Evolutionary conservation across 1,140 invertebrate genomes (phyloP).

Genomic region (Tetramorium parvispinum): DNA sequence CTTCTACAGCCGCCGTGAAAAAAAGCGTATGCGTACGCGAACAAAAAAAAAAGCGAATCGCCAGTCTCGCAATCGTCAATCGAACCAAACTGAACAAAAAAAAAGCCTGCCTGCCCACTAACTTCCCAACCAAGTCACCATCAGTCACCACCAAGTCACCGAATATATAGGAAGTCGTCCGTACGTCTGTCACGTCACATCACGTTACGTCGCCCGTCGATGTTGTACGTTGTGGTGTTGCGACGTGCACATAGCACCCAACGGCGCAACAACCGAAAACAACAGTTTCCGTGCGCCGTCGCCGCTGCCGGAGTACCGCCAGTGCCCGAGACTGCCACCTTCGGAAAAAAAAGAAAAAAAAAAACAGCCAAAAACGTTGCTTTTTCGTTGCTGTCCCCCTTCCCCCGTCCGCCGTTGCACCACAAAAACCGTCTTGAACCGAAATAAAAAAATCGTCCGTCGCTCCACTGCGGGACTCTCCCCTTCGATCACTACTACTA

Average conservation of each 20-base stretch:
- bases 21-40: constrained; percentile 70
- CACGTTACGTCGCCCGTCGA: constrained; percentile 51
- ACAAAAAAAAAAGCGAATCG: constrained; percentile 68
- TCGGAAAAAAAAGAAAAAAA: constrained; percentile 11
- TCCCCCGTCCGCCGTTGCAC: constrained; percentile 23
- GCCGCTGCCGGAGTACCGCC: constrained; percentile 40
- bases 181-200: constrained; percentile 77
- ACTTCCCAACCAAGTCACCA: constrained; percentile 85
- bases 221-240: constrained; percentile 51
- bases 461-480: constrained; percentile 25
- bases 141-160: constrained; percentile 85
- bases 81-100: constrained; percentile 81
- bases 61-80: constrained; percentile 76
- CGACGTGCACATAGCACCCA: constrained; percentile 44
- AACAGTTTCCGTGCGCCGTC: constrained; percentile 41
- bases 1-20: constrained; percentile 85
- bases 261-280: constrained; percentile 42
- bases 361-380: constrained; percentile 22
- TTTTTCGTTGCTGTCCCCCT: constrained; percentile 35
- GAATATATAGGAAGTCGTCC: constrained; percentile 80
- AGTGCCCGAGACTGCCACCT: constrained; percentile 34
- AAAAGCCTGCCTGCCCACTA: constrained; percentile 85
- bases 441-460: background rate
- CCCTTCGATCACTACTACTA: constrained; percentile 47
- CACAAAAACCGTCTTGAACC: constrained; percentile 26